These are phyloP conservation scores for Sus cebifrons DNA, from an alignment of 2,797 vertebrate genomes.

Conservation along the genomic window DNA sequence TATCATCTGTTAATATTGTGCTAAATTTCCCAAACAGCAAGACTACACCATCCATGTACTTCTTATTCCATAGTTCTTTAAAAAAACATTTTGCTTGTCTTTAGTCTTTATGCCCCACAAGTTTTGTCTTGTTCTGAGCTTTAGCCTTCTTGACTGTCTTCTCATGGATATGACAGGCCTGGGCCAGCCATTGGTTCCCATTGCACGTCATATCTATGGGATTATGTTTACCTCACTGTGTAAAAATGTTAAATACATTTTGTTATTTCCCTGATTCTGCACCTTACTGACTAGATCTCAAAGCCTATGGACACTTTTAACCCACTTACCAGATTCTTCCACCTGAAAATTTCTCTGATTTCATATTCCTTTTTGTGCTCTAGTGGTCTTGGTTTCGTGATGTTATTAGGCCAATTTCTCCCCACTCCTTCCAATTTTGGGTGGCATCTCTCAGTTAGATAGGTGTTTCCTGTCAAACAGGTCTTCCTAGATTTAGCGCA, in stretches of 20 bases:
- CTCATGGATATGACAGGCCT: neutral
- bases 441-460: slow-evolving; percentile 66
- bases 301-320: neutral
- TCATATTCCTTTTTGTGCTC: neutral
- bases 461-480: slow-evolving; percentile 82
- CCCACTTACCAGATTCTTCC: neutral
- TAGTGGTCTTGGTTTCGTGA: neutral
- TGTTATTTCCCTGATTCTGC: neutral
- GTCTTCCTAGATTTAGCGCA: slow-evolving; percentile 74
- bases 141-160: slow-evolving; percentile 40
- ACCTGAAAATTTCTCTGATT: slow-evolving; percentile 5
- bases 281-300: neutral
- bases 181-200: slow-evolving; percentile 4
- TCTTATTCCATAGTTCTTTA: neutral
- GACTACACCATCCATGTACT: neutral
- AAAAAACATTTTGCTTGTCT: neutral
- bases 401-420: slow-evolving; percentile 50
- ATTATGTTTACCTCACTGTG: slow-evolving; percentile 42
- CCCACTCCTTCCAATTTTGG: slow-evolving; percentile 60
- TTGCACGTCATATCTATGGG: neutral
- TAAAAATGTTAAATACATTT: neutral
- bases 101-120: slow-evolving; percentile 28
- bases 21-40: slow-evolving; percentile 2
- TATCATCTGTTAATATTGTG: slow-evolving; percentile 7
- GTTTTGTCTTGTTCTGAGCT: slow-evolving; percentile 50